Evolutionary conservation across 2,797 vertebrate species (phyloP).

Genomic region (Momotus momota): DNA sequence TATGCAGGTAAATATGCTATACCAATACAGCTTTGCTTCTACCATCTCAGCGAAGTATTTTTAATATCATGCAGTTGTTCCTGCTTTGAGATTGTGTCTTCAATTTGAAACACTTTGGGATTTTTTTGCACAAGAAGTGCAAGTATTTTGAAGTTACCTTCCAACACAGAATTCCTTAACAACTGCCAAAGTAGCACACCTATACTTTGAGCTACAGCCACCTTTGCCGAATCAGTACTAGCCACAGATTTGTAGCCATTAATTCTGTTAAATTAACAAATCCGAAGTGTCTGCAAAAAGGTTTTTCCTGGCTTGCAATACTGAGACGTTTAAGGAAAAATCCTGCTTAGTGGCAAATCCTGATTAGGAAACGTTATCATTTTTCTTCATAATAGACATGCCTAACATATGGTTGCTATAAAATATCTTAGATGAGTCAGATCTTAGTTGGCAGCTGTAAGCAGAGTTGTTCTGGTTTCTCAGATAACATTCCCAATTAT

Average conservation of each 20-base stretch:
- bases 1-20: neutral
- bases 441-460: constrained; percentile 71
- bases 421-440: constrained; percentile 79
- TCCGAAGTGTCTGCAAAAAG: constrained; percentile 50
- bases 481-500: constrained; percentile 49
- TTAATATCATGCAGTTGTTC: neutral
- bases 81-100: neutral
- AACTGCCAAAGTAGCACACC: neutral
- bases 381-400: constrained; percentile 55
- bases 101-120: neutral
- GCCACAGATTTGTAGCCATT: neutral
- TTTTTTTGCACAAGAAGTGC: neutral
- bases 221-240: neutral
- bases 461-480: constrained; percentile 63
- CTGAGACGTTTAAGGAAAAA: constrained; percentile 73
- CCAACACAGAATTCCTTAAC: neutral
- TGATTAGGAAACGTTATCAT: constrained; percentile 80
- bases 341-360: constrained; percentile 81
- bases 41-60: neutral
- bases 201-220: neutral
- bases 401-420: constrained; percentile 82
- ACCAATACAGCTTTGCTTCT: neutral
- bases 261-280: constrained; percentile 59
- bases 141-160: neutral
- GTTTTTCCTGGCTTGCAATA: constrained; percentile 49